Evolutionary conservation across 2,113 vertebrate species (phyloP).

Genomic region (Bufo gargarizans): DNA sequence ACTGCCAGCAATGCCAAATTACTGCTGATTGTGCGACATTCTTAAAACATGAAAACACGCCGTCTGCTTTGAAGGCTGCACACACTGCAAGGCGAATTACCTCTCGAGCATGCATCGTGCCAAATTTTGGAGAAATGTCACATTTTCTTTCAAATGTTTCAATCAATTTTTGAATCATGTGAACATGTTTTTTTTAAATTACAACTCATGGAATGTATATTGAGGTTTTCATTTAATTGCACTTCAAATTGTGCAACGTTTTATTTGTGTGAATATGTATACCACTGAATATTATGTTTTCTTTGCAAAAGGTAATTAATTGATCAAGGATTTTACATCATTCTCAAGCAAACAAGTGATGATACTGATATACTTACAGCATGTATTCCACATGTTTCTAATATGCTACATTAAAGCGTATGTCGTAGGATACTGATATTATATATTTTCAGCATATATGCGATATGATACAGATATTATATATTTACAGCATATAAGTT

Average conservation of each 20-base stretch:
- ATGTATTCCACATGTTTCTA: too few relatives aligned
- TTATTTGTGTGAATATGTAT: not conserved
- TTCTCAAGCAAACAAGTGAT: not conserved
- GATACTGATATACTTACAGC: too few relatives aligned
- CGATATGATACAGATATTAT: too few relatives aligned
- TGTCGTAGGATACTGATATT: not conserved
- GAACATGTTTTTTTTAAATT: not conserved
- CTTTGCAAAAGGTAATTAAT: not conserved
- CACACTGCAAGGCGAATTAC: slow-evolving; percentile 19
- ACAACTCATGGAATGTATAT: not conserved
- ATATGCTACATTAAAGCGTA: too few relatives aligned
- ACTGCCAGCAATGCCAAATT: slow-evolving; percentile 70
- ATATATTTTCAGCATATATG: too few relatives aligned
- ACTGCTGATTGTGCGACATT: slow-evolving; percentile 69
- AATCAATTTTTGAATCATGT: not conserved
- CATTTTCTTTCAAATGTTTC: not conserved
- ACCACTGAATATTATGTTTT: not conserved
- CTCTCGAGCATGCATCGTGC: not conserved
- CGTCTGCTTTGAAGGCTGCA: slow-evolving; percentile 7
- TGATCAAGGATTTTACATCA: not conserved
- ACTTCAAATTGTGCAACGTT: not conserved
- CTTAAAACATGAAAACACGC: slow-evolving; percentile 64
- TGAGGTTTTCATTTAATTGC: not conserved
- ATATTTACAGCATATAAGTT: too few relatives aligned
- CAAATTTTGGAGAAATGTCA: slow-evolving; percentile 19